Percentiles rank a stretch among this genome's conserved stretches.
Evolutionary conservation across 2,797 vertebrate species (phyloP).

Genomic region (Anguilla marmorata): DNA sequence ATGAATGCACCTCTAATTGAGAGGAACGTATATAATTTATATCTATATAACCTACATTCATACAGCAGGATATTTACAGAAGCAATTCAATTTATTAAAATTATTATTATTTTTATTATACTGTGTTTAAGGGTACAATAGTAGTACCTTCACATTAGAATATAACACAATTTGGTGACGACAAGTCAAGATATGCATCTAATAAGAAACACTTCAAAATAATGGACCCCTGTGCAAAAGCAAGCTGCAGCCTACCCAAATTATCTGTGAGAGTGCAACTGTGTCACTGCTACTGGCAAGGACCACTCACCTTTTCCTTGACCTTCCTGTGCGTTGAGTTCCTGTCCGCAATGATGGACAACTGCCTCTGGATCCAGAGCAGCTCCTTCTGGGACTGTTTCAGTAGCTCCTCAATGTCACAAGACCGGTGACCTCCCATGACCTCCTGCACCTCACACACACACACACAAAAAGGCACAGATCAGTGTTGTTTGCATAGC

Average conservation of each 20-base stretch:
- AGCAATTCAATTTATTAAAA: background rate
- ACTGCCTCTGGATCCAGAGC: slow-evolving; percentile 71
- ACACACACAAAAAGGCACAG: background rate
- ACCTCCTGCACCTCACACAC: slow-evolving; percentile 60
- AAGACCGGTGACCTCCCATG: slow-evolving; percentile 71
- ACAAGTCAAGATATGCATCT: background rate
- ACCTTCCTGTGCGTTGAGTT: slow-evolving; percentile 55
- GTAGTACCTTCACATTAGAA: background rate
- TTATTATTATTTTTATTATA: background rate
- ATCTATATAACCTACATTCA: background rate
- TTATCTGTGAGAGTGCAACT: background rate
- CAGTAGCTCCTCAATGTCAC: slow-evolving; percentile 66
- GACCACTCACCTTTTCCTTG: slow-evolving; percentile 66
- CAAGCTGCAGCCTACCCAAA: too few species aligned
- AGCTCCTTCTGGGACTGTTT: slow-evolving; percentile 70
- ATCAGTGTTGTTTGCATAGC: slow-evolving; percentile 17
- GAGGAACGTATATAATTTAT: background rate
- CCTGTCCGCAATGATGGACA: slow-evolving; percentile 62
- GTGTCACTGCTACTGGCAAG: background rate
- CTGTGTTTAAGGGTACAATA: background rate
- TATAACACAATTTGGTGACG: background rate
- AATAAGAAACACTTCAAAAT: too few species aligned
- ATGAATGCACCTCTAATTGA: background rate
- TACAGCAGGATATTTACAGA: background rate
- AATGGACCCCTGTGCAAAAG: too few species aligned